phyloP scores from a whole-genome alignment of 2,888 invertebrate species.

The Tanypteryx hageni region DNA sequence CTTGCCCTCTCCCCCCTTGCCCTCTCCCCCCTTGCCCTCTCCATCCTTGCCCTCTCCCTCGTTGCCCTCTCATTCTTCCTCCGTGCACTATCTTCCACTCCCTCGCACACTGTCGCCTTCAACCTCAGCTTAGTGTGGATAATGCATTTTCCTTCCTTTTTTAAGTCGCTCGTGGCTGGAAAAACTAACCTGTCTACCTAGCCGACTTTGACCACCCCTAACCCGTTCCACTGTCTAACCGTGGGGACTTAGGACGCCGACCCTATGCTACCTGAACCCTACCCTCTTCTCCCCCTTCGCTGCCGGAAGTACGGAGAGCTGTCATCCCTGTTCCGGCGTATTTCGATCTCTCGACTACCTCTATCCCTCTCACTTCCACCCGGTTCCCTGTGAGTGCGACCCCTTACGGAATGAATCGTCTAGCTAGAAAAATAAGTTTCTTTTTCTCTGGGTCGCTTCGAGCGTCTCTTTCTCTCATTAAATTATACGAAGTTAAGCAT shows the following conservation, averaged over 20 bases:
- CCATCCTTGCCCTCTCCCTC: not conserved
- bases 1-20: not conserved
- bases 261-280: slow-evolving; percentile 1
- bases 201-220: not conserved
- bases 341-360: not conserved
- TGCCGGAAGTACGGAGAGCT: slow-evolving; percentile 16
- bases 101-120: too few relatives aligned
- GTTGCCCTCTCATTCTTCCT: not conserved
- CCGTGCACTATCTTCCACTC: not conserved
- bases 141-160: not conserved
- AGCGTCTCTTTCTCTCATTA: not conserved
- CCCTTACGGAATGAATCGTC: not conserved
- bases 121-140: not conserved
- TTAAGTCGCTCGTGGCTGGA: not conserved
- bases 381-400: not conserved
- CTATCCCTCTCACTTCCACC: not conserved
- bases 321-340: not conserved
- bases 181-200: not conserved
- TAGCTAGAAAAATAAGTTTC: not conserved
- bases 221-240: not conserved
- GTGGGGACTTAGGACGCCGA: not conserved
- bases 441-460: not conserved
- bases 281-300: not conserved
- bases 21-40: not conserved
- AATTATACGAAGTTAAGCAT: too few relatives aligned